Percentiles rank a stretch among this genome's conserved stretches.
These are phyloP conservation scores for Eurosta solidaginis DNA, from an alignment of 1,140 invertebrate species.

Conservation along the genomic window DNA sequence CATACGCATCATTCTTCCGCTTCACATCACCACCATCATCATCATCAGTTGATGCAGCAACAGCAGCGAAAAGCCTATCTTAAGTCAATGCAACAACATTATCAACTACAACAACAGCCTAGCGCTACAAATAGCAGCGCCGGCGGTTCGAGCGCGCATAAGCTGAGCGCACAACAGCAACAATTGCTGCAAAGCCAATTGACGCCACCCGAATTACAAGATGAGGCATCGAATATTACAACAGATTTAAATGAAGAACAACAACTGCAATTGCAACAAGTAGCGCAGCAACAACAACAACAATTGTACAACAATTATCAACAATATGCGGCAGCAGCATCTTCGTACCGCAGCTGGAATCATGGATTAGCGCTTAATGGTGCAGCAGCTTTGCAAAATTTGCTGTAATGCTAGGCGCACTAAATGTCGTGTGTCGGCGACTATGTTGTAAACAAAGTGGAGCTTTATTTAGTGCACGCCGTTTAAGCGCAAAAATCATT, in stretches of 20 bases:
- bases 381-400: slow-evolving; percentile 53
- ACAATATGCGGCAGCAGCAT: slow-evolving; percentile 53
- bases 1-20: slow-evolving; percentile 39
- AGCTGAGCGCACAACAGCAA: slow-evolving; percentile 17
- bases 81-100: slow-evolving; percentile 33
- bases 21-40: slow-evolving; percentile 38
- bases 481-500: not conserved
- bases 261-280: slow-evolving; percentile 45
- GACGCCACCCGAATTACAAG: slow-evolving; percentile 48
- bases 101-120: slow-evolving; percentile 40
- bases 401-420: slow-evolving; percentile 46
- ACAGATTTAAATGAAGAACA: slow-evolving; percentile 57
- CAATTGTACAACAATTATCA: slow-evolving; percentile 57
- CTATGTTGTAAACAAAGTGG: too few species aligned
- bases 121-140: not conserved
- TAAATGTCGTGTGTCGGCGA: not conserved
- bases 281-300: slow-evolving; percentile 51
- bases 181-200: slow-evolving; percentile 47
- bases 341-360: slow-evolving; percentile 56
- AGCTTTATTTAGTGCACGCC: not conserved
- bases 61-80: slow-evolving; percentile 37
- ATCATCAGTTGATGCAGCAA: slow-evolving; percentile 47
- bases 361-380: slow-evolving; percentile 54
- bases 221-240: slow-evolving; percentile 57
- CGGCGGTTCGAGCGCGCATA: not conserved